A percentile compares a stretch with the other conserved stretches of the same genome.
Conservation (phyloP, 2,888 invertebrate species). For the Eupithecia insigniata region DNA sequence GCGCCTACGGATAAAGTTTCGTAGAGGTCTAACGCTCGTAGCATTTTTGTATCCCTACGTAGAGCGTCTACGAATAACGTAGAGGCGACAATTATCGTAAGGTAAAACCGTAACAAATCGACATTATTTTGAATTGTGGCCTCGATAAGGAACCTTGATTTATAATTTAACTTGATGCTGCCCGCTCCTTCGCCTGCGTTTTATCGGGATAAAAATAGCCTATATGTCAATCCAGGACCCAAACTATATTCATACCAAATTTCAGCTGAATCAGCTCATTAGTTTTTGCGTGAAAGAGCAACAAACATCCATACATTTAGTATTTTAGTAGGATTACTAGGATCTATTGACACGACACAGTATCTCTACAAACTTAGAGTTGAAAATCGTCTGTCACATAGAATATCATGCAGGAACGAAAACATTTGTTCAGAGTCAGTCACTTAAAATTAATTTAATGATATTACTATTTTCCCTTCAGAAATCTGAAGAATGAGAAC, state of each 20-base stretch:
- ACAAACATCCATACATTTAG: too few species aligned
- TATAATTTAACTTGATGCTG: too few species aligned
- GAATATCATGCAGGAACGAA: background rate
- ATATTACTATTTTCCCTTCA: too few species aligned
- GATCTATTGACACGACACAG: background rate
- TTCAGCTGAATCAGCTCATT: too few species aligned
- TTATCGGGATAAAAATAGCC: too few species aligned
- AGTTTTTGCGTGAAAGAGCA: too few species aligned
- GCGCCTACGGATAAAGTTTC: background rate
- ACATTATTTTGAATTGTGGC: background rate
- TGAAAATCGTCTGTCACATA: background rate
- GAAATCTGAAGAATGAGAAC: too few species aligned
- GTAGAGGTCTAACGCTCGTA: conserved; percentile 2
- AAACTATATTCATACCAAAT: too few species aligned
- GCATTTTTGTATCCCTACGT: background rate
- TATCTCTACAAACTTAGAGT: background rate
- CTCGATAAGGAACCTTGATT: background rate
- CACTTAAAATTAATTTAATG: background rate
- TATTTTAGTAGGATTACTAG: too few species aligned
- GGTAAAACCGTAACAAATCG: background rate
- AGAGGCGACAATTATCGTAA: background rate
- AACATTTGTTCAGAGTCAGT: background rate
- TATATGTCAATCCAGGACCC: too few species aligned
- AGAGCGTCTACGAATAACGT: background rate
- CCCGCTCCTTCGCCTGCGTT: too few species aligned